phyloP scores from a whole-genome alignment of 2,113 vertebrate genomes.

The Epinephelus lanceolatus region DNA sequence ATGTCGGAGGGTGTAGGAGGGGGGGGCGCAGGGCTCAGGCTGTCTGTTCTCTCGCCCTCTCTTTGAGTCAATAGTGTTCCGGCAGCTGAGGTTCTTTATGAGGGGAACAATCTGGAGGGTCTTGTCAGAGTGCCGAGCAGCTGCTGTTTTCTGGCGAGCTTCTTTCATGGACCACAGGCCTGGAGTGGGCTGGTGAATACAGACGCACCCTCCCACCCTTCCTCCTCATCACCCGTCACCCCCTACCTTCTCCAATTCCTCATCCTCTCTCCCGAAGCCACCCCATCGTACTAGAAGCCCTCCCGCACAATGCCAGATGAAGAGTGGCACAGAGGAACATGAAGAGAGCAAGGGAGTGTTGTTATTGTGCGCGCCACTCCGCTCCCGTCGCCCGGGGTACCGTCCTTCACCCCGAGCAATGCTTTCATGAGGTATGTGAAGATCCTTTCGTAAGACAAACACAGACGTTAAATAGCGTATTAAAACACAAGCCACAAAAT shows the following conservation, averaged over 20 bases:
- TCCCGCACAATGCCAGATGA: conserved; percentile 60
- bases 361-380: conserved; percentile 29
- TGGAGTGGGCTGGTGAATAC: conserved; percentile 75
- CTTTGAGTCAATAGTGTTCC: conserved; percentile 82
- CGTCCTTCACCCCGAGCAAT: conserved; percentile 38
- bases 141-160: conserved; percentile 80
- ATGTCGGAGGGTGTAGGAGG: conserved; percentile 48
- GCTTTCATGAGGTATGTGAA: conserved; percentile 72
- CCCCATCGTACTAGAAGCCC: conserved; percentile 36
- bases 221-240: conserved; percentile 20
- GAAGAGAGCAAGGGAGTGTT: conserved; percentile 51
- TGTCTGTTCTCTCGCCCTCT: conserved; percentile 71
- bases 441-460: conserved; percentile 57
- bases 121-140: conserved; percentile 84
- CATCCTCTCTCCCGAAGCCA: conserved; percentile 4
- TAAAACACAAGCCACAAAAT: conserved; percentile 51
- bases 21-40: conserved; percentile 49
- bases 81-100: conserved; percentile 84
- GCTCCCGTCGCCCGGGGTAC: conserved; percentile 33
- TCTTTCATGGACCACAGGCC: conserved; percentile 78
- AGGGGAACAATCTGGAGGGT: conserved; percentile 83
- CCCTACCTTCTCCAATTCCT: conserved; percentile 49
- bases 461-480: conserved; percentile 59
- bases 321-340: conserved; percentile 58
- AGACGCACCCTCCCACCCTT: conserved; percentile 50